Conservation (phyloP, 2,888 invertebrate species). For the Agriopis marginaria region DNA sequence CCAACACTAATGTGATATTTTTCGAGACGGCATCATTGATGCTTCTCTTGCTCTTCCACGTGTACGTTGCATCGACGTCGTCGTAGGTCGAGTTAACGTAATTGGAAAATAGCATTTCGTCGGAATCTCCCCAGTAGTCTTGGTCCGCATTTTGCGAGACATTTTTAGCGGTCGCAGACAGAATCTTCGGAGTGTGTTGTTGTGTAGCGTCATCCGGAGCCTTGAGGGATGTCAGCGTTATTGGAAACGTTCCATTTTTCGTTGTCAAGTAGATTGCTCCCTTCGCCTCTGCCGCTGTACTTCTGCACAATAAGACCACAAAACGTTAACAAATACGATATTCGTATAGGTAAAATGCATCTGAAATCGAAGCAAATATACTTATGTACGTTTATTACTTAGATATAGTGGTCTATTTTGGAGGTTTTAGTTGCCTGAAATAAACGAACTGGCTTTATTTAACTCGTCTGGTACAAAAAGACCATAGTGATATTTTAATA, state of each 20-base stretch:
- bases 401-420: background rate
- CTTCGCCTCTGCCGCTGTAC: slow-evolving; percentile 70
- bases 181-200: slow-evolving; percentile 70
- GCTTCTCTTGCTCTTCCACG: slow-evolving; percentile 80
- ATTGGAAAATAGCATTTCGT: slow-evolving; percentile 71
- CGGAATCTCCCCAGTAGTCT: slow-evolving; percentile 68
- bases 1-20: slow-evolving; percentile 94
- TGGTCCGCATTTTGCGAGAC: slow-evolving; percentile 60
- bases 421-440: no score
- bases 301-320: slow-evolving; percentile 55
- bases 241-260: slow-evolving; percentile 84
- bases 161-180: slow-evolving; percentile 72
- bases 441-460: no score
- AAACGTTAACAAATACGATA: background rate
- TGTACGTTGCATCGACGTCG: slow-evolving; percentile 58
- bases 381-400: background rate
- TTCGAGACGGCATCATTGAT: slow-evolving; percentile 91
- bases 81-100: slow-evolving; percentile 72
- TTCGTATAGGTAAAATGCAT: background rate
- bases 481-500: no score
- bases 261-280: slow-evolving; percentile 83
- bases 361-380: background rate
- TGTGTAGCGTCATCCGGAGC: slow-evolving; percentile 66
- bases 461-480: no score
- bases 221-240: slow-evolving; percentile 76